Percentiles rank a stretch among this genome's conserved stretches.
Conservation (phyloP, 2,797 vertebrate genomes). For the Halcyon smyrnensis region DNA sequence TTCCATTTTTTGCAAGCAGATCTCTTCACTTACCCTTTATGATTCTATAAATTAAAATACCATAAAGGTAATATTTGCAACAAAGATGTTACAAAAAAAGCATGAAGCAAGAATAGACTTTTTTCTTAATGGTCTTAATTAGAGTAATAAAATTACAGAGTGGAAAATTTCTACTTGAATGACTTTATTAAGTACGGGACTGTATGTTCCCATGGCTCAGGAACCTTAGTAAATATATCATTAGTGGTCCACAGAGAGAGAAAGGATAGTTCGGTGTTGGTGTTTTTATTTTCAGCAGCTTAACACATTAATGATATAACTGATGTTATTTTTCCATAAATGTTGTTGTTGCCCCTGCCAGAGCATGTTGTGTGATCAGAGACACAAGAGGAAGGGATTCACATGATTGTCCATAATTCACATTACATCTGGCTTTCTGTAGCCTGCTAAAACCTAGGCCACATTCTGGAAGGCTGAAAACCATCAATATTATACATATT, state of each 20-base stretch:
- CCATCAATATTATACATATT: not conserved
- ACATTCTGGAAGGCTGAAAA: not conserved
- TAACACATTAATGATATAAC: not conserved
- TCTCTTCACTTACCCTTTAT: not conserved
- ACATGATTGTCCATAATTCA: not conserved
- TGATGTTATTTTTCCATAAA: not conserved
- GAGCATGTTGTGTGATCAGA: not conserved
- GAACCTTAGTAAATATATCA: conserved; percentile 31
- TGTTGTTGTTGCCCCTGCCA: not conserved
- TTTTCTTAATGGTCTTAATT: conserved; percentile 30
- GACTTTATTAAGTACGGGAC: conserved; percentile 8
- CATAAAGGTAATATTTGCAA: not conserved
- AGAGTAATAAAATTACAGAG: not conserved
- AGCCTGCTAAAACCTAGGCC: not conserved
- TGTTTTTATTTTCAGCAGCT: not conserved
- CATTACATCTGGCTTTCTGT: not conserved
- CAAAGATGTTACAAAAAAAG: not conserved
- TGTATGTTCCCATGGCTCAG: conserved; percentile 15
- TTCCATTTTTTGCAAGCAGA: not conserved
- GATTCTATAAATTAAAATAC: not conserved
- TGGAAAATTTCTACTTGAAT: conserved; percentile 25
- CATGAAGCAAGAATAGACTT: not conserved
- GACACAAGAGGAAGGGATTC: not conserved
- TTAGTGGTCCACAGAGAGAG: not conserved
- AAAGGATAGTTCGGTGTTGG: not conserved